phyloP scores from a whole-genome alignment of 2,113 vertebrate species.

The Leiothrix lutea region DNA sequence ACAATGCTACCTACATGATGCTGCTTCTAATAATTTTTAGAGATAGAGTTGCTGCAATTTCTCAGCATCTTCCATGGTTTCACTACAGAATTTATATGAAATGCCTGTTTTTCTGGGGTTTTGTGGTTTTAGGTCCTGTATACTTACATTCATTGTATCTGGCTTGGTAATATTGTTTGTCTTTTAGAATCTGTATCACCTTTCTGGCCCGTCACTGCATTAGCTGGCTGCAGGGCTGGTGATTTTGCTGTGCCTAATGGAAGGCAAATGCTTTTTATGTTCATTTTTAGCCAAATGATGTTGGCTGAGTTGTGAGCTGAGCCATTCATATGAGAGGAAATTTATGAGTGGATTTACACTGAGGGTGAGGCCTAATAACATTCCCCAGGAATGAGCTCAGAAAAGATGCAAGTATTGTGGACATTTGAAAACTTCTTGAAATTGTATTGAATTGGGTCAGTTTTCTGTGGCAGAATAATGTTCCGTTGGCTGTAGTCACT shows the following conservation, averaged over 20 bases:
- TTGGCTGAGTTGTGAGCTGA: neutral
- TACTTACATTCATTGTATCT: neutral
- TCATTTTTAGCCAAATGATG: neutral
- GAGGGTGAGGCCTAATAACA: neutral
- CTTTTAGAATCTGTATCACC: fast-evolving
- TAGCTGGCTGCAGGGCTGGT: neutral
- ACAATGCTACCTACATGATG: neutral
- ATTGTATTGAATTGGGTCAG: neutral
- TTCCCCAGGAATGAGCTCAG: neutral
- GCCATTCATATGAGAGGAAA: fast-evolving
- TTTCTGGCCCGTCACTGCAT: neutral
- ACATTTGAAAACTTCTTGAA: neutral
- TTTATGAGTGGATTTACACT: neutral
- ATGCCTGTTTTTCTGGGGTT: neutral
- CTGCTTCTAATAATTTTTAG: neutral
- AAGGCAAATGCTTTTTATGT: neutral
- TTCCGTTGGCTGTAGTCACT: neutral
- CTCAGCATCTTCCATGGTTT: neutral
- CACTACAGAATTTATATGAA: neutral
- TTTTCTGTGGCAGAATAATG: neutral
- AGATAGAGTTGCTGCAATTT: neutral
- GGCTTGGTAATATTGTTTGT: neutral
- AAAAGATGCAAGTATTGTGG: neutral
- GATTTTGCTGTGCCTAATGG: neutral
- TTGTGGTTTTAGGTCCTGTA: neutral